Percentiles rank a stretch among this genome's conserved stretches.
These are phyloP conservation scores for Misgurnus mizolepis DNA, from an alignment of 2,113 vertebrate species.

Conservation along the genomic window DNA sequence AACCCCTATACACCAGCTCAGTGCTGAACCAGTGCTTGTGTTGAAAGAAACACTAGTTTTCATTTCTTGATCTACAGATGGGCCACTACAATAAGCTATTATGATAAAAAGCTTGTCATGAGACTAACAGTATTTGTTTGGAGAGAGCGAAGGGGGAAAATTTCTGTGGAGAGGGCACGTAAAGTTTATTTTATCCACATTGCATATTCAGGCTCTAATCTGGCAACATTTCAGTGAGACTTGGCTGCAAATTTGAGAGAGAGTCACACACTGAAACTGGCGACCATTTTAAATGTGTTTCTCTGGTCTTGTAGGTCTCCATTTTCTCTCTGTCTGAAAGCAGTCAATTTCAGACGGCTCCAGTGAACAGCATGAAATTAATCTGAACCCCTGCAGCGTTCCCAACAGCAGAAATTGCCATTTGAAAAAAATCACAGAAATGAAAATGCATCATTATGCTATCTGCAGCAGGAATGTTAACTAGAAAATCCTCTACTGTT, in stretches of 20 bases:
- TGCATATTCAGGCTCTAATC: background rate
- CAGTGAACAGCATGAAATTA: constrained; percentile 58
- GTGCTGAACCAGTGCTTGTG: too few species aligned
- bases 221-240: background rate
- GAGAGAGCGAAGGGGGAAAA: too few species aligned
- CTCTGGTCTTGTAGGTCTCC: constrained; percentile 43
- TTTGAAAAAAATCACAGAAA: constrained; percentile 48
- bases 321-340: constrained; percentile 32
- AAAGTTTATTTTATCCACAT: background rate
- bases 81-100: too few species aligned
- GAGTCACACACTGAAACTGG: constrained; percentile 23
- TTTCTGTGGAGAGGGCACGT: background rate
- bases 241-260: background rate
- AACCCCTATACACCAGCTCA: background rate
- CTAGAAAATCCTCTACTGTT: constrained; percentile 46
- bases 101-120: too few species aligned
- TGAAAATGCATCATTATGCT: constrained; percentile 40
- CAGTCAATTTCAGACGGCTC: constrained; percentile 31
- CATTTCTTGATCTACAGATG: background rate
- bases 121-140: too few species aligned
- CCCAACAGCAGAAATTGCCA: constrained; percentile 54
- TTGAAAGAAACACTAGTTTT: too few species aligned
- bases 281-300: constrained; percentile 19
- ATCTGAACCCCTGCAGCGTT: constrained; percentile 48
- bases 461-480: constrained; percentile 42